These are phyloP conservation scores for Coronaproctus castanopsis DNA, from an alignment of 2,888 invertebrate species.

Conservation along the genomic window DNA sequence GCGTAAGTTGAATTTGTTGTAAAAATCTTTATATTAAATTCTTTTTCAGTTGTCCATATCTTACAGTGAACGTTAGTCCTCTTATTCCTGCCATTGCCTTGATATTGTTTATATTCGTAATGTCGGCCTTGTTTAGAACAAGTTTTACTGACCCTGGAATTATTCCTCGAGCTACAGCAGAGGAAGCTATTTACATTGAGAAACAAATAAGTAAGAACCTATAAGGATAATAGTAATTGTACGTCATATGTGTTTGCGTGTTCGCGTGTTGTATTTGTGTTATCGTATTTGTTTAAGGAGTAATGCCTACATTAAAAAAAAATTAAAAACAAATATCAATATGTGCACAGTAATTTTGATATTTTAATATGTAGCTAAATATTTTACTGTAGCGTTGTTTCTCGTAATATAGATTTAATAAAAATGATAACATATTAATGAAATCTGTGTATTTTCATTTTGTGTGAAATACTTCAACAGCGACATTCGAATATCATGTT, in stretches of 20 bases:
- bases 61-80: constrained; percentile 69
- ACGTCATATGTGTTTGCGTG: neutral
- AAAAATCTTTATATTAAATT: no score
- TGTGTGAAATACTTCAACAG: no score
- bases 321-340: no score
- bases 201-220: constrained; percentile 66
- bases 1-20: no score
- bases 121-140: constrained; percentile 80
- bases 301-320: no score
- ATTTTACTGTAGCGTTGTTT: neutral
- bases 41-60: constrained; percentile 63
- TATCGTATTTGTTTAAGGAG: no score
- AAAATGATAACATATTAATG: no score
- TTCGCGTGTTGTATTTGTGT: neutral
- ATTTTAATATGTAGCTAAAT: neutral
- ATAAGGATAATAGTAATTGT: no score
- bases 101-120: constrained; percentile 71
- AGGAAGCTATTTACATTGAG: constrained; percentile 76
- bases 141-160: constrained; percentile 87
- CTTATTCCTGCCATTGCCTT: constrained; percentile 84
- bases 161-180: constrained; percentile 66
- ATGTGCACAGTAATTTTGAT: neutral
- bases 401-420: no score
- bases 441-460: no score
- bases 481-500: no score